A percentile compares a stretch with the other conserved stretches of the same genome.
Conservation (phyloP, 2,113 vertebrate genomes). For the Heteronetta atricapilla region DNA sequence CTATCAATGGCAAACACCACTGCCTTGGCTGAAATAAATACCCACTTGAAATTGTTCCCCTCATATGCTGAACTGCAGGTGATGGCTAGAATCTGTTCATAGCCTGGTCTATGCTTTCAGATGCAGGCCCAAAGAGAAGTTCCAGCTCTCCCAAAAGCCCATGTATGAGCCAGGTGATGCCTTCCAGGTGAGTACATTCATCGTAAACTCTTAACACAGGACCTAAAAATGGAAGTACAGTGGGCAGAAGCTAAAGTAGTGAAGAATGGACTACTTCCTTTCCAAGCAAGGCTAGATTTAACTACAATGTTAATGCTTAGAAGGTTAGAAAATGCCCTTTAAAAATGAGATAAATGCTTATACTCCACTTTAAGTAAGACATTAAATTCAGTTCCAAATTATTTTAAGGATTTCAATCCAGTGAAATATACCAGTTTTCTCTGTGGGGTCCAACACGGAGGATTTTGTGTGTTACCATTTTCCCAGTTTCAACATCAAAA, state of each 20-base stretch:
- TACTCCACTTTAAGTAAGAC: not conserved
- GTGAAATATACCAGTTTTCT: not conserved
- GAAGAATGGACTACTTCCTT: not conserved
- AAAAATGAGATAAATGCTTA: not conserved
- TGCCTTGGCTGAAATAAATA: not conserved
- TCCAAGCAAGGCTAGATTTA: not conserved
- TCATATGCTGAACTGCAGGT: not conserved
- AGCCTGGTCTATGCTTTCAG: not conserved
- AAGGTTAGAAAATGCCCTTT: not conserved
- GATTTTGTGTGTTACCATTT: not conserved
- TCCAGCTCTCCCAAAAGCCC: not conserved
- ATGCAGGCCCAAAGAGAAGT: not conserved
- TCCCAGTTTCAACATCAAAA: not conserved
- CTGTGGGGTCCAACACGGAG: not conserved
- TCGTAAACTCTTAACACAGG: not conserved
- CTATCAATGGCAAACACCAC: not conserved
- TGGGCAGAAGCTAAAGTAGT: not conserved
- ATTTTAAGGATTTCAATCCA: not conserved
- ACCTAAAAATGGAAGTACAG: not conserved
- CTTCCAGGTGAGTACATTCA: not conserved
- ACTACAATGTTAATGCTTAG: not conserved
- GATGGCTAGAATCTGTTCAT: not conserved
- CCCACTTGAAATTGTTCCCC: not conserved
- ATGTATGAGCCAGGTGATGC: fast-evolving
- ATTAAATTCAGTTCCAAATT: not conserved